Conservation (phyloP, 2,113 vertebrate species). For the Ondatra zibethicus region DNA sequence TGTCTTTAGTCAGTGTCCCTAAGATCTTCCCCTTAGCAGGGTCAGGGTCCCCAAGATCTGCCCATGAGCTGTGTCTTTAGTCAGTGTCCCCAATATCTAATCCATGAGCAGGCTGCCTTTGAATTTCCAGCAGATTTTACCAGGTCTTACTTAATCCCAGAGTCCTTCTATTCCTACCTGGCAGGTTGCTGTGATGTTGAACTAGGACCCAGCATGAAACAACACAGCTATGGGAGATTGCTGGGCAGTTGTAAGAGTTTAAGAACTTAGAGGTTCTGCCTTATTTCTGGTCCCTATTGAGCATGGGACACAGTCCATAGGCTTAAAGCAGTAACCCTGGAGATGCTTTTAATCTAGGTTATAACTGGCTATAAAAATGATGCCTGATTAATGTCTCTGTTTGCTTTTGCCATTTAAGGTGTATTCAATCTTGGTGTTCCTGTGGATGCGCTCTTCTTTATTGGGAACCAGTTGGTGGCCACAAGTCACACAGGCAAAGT, state of each 20-base stretch:
- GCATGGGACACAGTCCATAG: not conserved
- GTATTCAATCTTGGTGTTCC: slow-evolving; percentile 97
- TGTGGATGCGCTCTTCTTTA: slow-evolving; percentile 98
- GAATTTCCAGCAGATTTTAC: not conserved
- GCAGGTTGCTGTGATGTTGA: not conserved
- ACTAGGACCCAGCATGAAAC: not conserved
- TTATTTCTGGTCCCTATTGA: not conserved
- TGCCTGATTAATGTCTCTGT: not conserved
- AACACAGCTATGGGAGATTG: not conserved
- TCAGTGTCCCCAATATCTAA: not conserved
- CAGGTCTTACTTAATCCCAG: not conserved
- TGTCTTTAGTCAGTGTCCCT: not conserved
- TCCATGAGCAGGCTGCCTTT: not conserved
- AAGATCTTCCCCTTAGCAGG: not conserved
- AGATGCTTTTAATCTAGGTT: not conserved
- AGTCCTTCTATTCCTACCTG: not conserved
- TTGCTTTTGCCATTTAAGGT: slow-evolving; percentile 84
- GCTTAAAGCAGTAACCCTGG: not conserved
- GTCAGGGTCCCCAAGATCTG: too few relatives aligned
- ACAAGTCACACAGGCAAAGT: slow-evolving; percentile 99
- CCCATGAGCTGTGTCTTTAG: not conserved
- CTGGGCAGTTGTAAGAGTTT: not conserved
- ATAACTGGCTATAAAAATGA: not conserved
- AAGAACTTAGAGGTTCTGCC: not conserved
- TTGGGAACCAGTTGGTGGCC: slow-evolving; percentile 97